A percentile compares a stretch with the other conserved stretches of the same genome.
Conservation (phyloP, 2,113 vertebrate genomes). For the Oncorhynchus mykiss region DNA sequence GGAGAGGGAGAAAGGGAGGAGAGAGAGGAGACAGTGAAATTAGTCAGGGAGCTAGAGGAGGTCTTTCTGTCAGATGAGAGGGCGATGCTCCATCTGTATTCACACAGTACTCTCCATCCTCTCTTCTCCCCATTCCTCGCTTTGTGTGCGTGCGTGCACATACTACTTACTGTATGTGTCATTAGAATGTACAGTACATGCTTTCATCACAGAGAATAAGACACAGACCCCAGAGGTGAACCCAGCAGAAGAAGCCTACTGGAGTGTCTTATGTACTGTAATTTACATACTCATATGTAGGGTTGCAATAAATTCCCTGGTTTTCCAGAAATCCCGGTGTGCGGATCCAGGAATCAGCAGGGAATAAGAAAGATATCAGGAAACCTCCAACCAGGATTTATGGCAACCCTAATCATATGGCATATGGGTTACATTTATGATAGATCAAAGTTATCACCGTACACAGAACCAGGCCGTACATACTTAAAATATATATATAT, state of each 20-base stretch:
- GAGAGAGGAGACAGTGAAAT: slow-evolving; percentile 29
- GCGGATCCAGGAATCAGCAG: too few species aligned
- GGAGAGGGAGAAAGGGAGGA: slow-evolving; percentile 4
- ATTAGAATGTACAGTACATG: background rate
- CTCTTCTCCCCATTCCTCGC: background rate
- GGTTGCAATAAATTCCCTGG: too few species aligned
- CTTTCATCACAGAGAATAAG: background rate
- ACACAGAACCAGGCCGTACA: too few species aligned
- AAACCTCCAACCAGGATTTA: too few species aligned
- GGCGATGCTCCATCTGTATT: slow-evolving; percentile 25
- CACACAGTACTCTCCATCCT: slow-evolving; percentile 2
- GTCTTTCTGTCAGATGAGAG: slow-evolving; percentile 36
- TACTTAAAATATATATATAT: too few species aligned
- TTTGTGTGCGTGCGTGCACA: background rate
- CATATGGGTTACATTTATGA: too few species aligned
- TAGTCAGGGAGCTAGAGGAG: slow-evolving; percentile 46
- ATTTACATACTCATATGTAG: background rate
- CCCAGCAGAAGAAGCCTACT: background rate
- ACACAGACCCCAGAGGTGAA: background rate
- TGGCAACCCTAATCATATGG: too few species aligned
- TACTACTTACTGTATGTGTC: background rate
- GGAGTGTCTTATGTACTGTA: background rate
- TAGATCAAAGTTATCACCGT: too few species aligned
- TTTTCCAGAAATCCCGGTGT: too few species aligned
- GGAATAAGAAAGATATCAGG: too few species aligned